phyloP scores from a whole-genome alignment of 2,888 invertebrate species.

The Aspidiotus destructor region DNA sequence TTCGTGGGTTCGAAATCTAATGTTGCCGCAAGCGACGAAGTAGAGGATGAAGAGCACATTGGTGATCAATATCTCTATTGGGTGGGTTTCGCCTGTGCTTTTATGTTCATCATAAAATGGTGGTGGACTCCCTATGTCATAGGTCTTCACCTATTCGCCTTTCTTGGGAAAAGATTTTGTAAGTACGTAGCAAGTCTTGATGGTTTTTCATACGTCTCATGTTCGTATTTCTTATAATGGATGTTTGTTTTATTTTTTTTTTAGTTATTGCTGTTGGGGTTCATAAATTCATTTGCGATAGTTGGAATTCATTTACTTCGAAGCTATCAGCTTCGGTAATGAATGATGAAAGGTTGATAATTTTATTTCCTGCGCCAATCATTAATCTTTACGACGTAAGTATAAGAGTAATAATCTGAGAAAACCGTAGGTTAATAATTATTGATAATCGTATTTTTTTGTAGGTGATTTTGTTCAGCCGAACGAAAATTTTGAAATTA shows the following conservation, averaged over 20 bases:
- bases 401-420: slow-evolving; percentile 3
- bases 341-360: slow-evolving; percentile 46
- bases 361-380: slow-evolving; percentile 56
- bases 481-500: slow-evolving; percentile 38
- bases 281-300: slow-evolving; percentile 5
- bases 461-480: slow-evolving; percentile 35
- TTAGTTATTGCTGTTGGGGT: slow-evolving; percentile 15
- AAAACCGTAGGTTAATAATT: background rate
- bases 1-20: slow-evolving; percentile 14
- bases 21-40: slow-evolving; percentile 44
- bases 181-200: slow-evolving; percentile 4
- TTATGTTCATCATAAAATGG: slow-evolving; percentile 55
- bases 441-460: slow-evolving; percentile 33
- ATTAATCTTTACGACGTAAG: slow-evolving; percentile 63
- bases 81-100: slow-evolving; percentile 45
- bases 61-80: slow-evolving; percentile 58
- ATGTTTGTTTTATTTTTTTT: background rate
- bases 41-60: slow-evolving; percentile 55
- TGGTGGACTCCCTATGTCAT: slow-evolving; percentile 60
- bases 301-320: background rate
- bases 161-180: slow-evolving; percentile 17
- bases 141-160: slow-evolving; percentile 17
- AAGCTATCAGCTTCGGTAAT: background rate
- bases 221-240: too few relatives aligned
- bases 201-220: background rate